Base-by-base conservation (phyloP, 1,140 invertebrate genomes). In the Pissodes strobi region DNA sequence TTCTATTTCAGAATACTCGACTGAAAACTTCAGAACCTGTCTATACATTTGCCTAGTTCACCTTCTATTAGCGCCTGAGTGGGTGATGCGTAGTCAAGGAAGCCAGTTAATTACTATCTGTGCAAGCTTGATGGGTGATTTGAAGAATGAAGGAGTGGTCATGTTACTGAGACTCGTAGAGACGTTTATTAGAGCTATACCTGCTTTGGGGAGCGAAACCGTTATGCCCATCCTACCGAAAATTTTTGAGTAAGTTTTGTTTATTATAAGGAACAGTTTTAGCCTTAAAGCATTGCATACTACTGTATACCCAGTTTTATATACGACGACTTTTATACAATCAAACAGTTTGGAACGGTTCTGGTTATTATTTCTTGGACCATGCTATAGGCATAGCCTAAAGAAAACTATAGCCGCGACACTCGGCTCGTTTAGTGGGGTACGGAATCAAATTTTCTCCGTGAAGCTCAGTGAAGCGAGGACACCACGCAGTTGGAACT, bases 21-120 rank as follows among this genome's bases (percentile, higher is more conserved):
- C 89, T 0, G 93, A 95, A 73, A 88, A 92, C 76, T 80, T 95
- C 1, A 81, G 86, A 62, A 84, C 86, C 21, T 90, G 90, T 69
- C 81, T 94, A 9, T 86, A 89, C 68, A 90, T 96, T 71, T 88
- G 90, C 69, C 86, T 92, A 75, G 89, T 88, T 2, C 95, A 95
- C 76, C 83, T 94, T 0, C 76, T 95, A n/a, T 80, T 97, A 3
- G 88, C 86, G 69, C 90, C 92, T 0, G 84, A 87, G 72, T 84
- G 89, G 68, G 93, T 94, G 74, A 82, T 95, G 67, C 82, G 85
- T 64, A 88, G 88, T 23, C 81, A 88, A 67, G 91, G 90, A 0
- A 79, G 79, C 6, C 79, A 83, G 49, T 83, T 94, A 67, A 84
- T 93, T 27, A 79, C 82, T 2, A 82, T 86, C 10, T 83, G 93